Percentiles rank a stretch among this genome's conserved stretches.
Evolutionary conservation across 92 coral and sea anemone genomes (phyloP).

Genomic region (Zoanthus gigantus): DNA sequence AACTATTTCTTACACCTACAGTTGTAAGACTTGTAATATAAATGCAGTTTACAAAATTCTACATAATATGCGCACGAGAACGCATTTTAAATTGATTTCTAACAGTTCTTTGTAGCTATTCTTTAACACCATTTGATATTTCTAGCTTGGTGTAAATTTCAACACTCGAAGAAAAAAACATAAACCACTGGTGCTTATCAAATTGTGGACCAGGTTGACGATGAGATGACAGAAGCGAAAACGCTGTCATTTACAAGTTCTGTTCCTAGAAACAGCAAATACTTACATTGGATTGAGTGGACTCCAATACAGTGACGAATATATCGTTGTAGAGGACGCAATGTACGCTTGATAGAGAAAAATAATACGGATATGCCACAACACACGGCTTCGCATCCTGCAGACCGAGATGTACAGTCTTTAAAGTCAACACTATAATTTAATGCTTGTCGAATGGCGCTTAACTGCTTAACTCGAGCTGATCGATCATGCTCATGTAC

Average conservation of each 20-base stretch:
- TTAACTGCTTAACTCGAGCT: constrained; percentile 34
- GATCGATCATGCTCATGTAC: constrained; percentile 35
- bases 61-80: background rate
- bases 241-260: constrained; percentile 44
- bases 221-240: constrained; percentile 46
- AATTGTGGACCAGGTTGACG: constrained; percentile 25
- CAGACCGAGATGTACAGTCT: constrained; percentile 4
- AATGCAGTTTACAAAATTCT: constrained; percentile 12
- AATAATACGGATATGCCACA: background rate
- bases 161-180: background rate
- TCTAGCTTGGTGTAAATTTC: background rate
- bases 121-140: constrained; percentile 5
- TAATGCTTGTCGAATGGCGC: constrained; percentile 48
- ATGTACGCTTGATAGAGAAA: constrained; percentile 34
- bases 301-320: constrained; percentile 33
- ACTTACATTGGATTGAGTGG: constrained; percentile 50
- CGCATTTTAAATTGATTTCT: constrained; percentile 26
- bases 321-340: constrained; percentile 25
- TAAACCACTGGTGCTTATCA: background rate
- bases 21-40: constrained; percentile 3
- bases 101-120: background rate
- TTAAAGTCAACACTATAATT: constrained; percentile 45
- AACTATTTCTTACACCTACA: background rate
- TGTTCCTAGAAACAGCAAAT: constrained; percentile 15
- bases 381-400: constrained; percentile 8